A percentile compares a stretch with the other conserved stretches of the same genome.
Conservation (phyloP, 2,888 invertebrate species). For the Synanthedon formicaeformis region DNA sequence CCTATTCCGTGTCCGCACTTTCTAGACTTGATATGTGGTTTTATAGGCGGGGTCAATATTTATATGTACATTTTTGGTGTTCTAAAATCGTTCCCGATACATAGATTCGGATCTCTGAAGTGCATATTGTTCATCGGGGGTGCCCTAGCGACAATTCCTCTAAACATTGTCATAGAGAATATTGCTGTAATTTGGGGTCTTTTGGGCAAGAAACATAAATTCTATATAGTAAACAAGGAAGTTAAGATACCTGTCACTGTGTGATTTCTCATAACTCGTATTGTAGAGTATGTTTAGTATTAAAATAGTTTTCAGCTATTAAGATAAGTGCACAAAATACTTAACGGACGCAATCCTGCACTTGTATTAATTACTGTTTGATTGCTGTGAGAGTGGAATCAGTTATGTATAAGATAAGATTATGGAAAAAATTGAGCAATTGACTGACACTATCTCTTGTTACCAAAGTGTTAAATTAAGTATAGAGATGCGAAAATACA, state of each 20-base stretch:
- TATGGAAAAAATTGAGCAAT: constrained; percentile 4
- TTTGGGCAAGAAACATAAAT: constrained; percentile 94
- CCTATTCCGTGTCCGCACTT: constrained; percentile 88
- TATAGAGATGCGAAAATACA: constrained; percentile 3
- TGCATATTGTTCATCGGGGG: constrained; percentile 86
- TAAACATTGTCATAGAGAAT: constrained; percentile 95
- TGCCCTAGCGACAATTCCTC: constrained; percentile 90
- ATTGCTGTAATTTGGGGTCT: constrained; percentile 95
- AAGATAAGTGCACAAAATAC: constrained; percentile 51
- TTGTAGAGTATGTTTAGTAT: constrained; percentile 5
- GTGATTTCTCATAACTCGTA: constrained; percentile 33
- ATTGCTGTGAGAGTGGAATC: constrained; percentile 1
- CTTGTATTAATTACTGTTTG: constrained; percentile 12
- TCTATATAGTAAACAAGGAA: constrained; percentile 97
- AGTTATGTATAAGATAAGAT: not conserved
- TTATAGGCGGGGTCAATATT: constrained; percentile 92
- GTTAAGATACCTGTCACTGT: constrained; percentile 77
- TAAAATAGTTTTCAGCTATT: constrained; percentile 20
- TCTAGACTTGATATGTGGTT: constrained; percentile 89
- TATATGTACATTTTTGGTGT: constrained; percentile 99
- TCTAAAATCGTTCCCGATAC: constrained; percentile 93
- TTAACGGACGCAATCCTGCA: constrained; percentile 31
- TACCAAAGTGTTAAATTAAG: constrained; percentile 11
- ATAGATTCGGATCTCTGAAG: constrained; percentile 84
- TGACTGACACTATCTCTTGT: constrained; percentile 6